A percentile compares a stretch with the other conserved stretches of the same genome.
These are phyloP conservation scores for Crypturellus tataupa DNA, from an alignment of 2,797 vertebrate genomes.

Conservation along the genomic window DNA sequence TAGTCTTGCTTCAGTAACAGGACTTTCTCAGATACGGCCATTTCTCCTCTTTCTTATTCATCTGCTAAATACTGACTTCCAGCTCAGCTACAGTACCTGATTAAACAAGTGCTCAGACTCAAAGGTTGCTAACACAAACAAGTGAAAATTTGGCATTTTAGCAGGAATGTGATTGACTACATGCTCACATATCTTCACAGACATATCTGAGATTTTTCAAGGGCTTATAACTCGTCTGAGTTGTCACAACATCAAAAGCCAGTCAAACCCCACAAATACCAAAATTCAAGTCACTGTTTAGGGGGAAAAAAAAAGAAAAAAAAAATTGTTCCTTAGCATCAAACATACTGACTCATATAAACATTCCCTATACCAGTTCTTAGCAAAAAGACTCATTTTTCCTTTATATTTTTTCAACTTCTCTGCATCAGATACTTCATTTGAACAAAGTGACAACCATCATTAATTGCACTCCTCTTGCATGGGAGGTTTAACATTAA, in stretches of 20 bases:
- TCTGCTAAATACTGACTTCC: background rate
- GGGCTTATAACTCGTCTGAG: constrained; percentile 48
- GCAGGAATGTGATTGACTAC: constrained; percentile 59
- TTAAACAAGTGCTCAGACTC: constrained; percentile 6
- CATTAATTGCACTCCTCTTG: background rate
- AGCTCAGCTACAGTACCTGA: constrained; percentile 40
- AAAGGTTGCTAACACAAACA: background rate
- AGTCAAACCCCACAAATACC: constrained; percentile 1
- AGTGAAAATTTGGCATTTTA: constrained; percentile 33
- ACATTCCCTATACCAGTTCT: background rate
- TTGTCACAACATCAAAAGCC: constrained; percentile 66
- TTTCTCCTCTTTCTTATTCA: background rate
- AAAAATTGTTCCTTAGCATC: background rate
- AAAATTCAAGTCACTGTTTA: constrained; percentile 41
- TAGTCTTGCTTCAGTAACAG: background rate
- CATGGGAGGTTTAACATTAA: background rate
- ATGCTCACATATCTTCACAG: constrained; percentile 56
- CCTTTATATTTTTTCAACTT: background rate
- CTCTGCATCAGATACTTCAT: background rate
- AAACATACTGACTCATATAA: accelerated
- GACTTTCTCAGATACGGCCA: background rate
- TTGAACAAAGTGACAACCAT: background rate
- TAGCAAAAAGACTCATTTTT: background rate
- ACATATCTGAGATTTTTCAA: constrained; percentile 63
- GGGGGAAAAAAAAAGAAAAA: too few relatives aligned